A percentile compares a stretch with the other conserved stretches of the same genome.
Conservation (phyloP, 2,113 vertebrate species). For the Aviceda subcristata region DNA sequence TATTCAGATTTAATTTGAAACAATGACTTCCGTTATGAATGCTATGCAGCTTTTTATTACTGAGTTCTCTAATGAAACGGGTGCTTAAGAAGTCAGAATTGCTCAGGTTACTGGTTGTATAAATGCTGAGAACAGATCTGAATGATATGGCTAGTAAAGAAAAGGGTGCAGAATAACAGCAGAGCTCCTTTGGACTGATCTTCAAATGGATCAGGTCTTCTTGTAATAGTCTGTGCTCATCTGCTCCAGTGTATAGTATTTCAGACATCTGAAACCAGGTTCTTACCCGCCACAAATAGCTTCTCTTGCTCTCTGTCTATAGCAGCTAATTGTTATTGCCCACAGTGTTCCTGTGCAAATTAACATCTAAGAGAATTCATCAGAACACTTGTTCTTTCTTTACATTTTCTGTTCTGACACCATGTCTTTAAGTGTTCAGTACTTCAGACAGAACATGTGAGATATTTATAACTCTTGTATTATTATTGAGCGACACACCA, state of each 20-base stretch:
- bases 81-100: conserved; percentile 33
- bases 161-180: conserved; percentile 45
- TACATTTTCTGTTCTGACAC: not conserved
- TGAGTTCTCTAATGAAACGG: conserved; percentile 7
- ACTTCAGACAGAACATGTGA: not conserved
- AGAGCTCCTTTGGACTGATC: conserved; percentile 1
- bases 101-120: conserved; percentile 18
- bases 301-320: conserved; percentile 9
- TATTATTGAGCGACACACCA: conserved; percentile 23
- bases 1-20: conserved; percentile 5
- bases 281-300: not conserved
- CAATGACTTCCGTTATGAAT: not conserved
- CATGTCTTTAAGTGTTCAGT: not conserved
- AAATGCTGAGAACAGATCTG: not conserved
- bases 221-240: not conserved
- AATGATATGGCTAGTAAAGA: not conserved
- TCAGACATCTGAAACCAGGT: conserved; percentile 38
- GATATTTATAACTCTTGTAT: conserved; percentile 16
- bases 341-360: not conserved
- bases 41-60: not conserved
- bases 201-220: conserved; percentile 16
- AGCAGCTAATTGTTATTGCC: conserved; percentile 20
- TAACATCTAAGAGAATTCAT: not conserved
- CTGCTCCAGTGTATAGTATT: not conserved
- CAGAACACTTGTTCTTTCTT: conserved; percentile 25